Conservation (phyloP, 2,113 vertebrate species). For the Sula dactylatra region DNA sequence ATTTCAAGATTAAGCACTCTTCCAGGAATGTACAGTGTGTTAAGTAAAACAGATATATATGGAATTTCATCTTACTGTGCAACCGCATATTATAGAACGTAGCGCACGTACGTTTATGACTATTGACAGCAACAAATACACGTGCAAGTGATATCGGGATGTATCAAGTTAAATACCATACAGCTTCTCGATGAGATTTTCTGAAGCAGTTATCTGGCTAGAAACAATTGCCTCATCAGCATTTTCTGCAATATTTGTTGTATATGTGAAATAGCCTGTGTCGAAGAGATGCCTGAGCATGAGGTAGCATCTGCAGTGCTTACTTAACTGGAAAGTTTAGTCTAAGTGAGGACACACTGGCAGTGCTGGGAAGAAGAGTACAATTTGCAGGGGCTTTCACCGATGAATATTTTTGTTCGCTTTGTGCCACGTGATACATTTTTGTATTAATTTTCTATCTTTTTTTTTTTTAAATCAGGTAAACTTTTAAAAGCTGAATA, state of each 20-base stretch:
- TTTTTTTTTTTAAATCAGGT: slow-evolving; percentile 71
- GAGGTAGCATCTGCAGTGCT: not conserved
- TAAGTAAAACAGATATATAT: not conserved
- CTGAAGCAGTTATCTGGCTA: not conserved
- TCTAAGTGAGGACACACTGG: not conserved
- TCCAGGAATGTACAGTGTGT: not conserved
- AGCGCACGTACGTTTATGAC: not conserved
- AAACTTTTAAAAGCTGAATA: slow-evolving; percentile 93
- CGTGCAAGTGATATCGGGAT: not conserved
- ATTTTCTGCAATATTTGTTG: not conserved
- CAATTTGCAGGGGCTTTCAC: not conserved
- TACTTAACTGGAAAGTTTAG: not conserved
- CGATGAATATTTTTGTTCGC: not conserved
- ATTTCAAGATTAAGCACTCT: not conserved
- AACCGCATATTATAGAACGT: not conserved
- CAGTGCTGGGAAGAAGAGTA: not conserved
- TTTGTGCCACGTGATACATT: not conserved
- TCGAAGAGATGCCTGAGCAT: not conserved
- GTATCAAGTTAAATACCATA: not conserved
- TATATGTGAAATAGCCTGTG: not conserved
- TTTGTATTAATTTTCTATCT: not conserved
- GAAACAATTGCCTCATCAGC: not conserved
- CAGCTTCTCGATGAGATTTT: not conserved
- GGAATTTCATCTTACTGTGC: not conserved
- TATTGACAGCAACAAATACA: not conserved